Conservation (phyloP, 1,140 invertebrate genomes). For the Plutomurus gul region DNA sequence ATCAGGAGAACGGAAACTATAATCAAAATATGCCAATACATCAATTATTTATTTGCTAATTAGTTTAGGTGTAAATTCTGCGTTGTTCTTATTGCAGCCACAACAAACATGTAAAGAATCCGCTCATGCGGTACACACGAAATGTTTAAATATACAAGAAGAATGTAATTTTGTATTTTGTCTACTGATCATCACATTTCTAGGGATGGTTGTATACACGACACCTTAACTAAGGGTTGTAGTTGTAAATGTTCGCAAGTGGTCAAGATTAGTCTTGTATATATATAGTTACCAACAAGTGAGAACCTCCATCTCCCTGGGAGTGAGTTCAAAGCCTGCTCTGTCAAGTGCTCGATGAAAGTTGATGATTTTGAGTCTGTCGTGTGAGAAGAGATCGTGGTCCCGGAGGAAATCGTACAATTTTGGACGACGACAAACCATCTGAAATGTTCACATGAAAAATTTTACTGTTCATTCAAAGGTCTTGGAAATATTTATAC, state of each 20-base stretch:
- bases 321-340: constrained; percentile 50
- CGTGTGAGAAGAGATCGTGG: constrained; percentile 49
- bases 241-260: background rate
- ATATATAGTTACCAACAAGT: constrained; percentile 48
- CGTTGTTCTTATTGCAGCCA: too few species aligned
- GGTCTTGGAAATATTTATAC: background rate
- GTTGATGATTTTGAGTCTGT: constrained; percentile 49
- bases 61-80: too few species aligned
- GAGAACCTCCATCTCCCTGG: constrained; percentile 51
- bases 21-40: too few species aligned
- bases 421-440: constrained; percentile 47
- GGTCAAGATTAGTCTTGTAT: background rate
- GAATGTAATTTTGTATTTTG: too few species aligned
- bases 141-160: too few species aligned
- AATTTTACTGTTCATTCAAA: too few species aligned
- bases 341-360: constrained; percentile 52
- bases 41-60: background rate
- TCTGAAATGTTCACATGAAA: constrained; percentile 35
- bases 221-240: background rate
- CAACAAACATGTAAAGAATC: too few species aligned
- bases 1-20: constrained; percentile 50
- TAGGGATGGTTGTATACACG: too few species aligned
- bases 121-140: too few species aligned
- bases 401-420: constrained; percentile 47
- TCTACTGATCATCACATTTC: too few species aligned